Percentiles rank a stretch among this genome's conserved stretches.
Evolutionary conservation across 2,797 vertebrate genomes (phyloP).

Genomic region (Lithobates sylvaticus): DNA sequence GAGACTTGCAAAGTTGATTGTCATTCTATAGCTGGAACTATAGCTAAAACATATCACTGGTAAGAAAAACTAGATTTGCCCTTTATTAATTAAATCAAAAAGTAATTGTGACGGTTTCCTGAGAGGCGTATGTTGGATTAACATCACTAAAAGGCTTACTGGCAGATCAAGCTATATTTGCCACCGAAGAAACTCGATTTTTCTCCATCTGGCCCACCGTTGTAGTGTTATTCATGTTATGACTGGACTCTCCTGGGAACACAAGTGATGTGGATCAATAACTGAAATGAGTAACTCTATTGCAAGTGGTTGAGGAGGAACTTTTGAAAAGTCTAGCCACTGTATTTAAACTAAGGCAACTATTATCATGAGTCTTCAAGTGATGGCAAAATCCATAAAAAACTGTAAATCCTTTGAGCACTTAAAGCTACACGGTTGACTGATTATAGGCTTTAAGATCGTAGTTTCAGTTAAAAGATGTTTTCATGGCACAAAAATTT

Average conservation of each 20-base stretch:
- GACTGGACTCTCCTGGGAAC: slow-evolving; percentile 14
- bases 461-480: background rate
- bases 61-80: background rate
- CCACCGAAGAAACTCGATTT: slow-evolving; percentile 16
- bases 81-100: slow-evolving; percentile 34
- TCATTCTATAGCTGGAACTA: background rate
- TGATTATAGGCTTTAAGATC: slow-evolving; percentile 42
- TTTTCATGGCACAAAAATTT: slow-evolving; percentile 27
- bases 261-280: slow-evolving; percentile 51
- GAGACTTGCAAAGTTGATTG: slow-evolving; percentile 9
- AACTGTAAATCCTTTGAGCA: slow-evolving; percentile 42
- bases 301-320: slow-evolving; percentile 28
- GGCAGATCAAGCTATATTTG: slow-evolving; percentile 9
- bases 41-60: background rate
- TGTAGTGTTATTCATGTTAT: background rate
- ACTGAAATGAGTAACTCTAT: slow-evolving; percentile 35
- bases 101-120: slow-evolving; percentile 24
- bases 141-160: slow-evolving; percentile 14
- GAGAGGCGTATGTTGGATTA: slow-evolving; percentile 18
- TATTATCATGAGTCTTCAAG: slow-evolving; percentile 29
- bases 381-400: slow-evolving; percentile 45
- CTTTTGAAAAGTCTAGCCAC: slow-evolving; percentile 36
- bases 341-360: slow-evolving; percentile 50
- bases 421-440: slow-evolving; percentile 11
- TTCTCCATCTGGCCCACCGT: background rate